A percentile compares a stretch with the other conserved stretches of the same genome.
phyloP scores from a whole-genome alignment of 2,888 invertebrate genomes.

The Dolomedes plantarius region DNA sequence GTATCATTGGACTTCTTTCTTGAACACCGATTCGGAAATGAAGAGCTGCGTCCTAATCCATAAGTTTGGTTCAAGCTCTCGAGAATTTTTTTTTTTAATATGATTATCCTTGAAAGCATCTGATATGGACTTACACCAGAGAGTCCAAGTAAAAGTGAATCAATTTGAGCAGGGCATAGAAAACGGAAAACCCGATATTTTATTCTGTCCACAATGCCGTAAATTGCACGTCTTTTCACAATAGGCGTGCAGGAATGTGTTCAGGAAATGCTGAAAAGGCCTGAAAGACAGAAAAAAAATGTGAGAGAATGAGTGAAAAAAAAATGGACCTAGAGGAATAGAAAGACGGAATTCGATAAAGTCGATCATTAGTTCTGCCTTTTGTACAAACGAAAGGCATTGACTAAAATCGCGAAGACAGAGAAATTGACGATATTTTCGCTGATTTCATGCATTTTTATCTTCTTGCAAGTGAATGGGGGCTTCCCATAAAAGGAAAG shows the following conservation, averaged over 20 bases:
- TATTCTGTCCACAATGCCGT: slow-evolving; percentile 58
- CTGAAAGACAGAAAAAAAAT: background rate
- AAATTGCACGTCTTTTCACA: slow-evolving; percentile 50
- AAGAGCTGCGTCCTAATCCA: too few species aligned
- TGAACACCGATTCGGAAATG: too few species aligned
- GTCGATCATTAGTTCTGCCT: slow-evolving; percentile 61
- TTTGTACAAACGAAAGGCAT: slow-evolving; percentile 56
- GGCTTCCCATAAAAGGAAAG: slow-evolving; percentile 7
- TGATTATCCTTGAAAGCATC: slow-evolving; percentile 2
- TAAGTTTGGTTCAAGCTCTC: too few species aligned
- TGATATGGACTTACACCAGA: background rate
- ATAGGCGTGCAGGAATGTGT: slow-evolving; percentile 33
- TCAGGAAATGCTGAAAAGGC: slow-evolving; percentile 23
- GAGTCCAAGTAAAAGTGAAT: background rate
- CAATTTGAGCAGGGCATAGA: slow-evolving; percentile 47
- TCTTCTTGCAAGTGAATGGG: slow-evolving; percentile 16
- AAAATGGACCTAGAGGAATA: slow-evolving; percentile 30
- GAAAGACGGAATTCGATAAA: slow-evolving; percentile 65
- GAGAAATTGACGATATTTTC: slow-evolving; percentile 46
- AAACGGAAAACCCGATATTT: slow-evolving; percentile 53
- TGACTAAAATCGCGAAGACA: slow-evolving; percentile 41
- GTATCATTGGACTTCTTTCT: too few species aligned
- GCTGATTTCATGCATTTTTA: slow-evolving; percentile 29
- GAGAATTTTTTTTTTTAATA: background rate
- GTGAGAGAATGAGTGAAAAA: slow-evolving; percentile 2